A percentile compares a stretch with the other conserved stretches of the same genome.
These are phyloP conservation scores for Acanthopagrus latus DNA, from an alignment of 2,797 vertebrate species.

Conservation along the genomic window DNA sequence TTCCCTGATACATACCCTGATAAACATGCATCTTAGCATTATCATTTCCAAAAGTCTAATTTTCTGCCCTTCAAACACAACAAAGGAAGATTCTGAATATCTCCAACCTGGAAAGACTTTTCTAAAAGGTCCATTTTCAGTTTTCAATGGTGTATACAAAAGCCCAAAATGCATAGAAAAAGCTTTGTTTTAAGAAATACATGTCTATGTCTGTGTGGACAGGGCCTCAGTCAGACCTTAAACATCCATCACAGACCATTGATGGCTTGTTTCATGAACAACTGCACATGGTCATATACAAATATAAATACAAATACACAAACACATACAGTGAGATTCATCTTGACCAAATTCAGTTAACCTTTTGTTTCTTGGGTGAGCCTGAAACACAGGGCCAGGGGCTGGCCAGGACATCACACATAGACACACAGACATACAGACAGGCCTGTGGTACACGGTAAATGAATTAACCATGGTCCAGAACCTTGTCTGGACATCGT, in stretches of 20 bases:
- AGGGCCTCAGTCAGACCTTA: slow-evolving; percentile 1
- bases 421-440: slow-evolving; percentile 40
- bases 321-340: slow-evolving; percentile 46
- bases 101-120: no score
- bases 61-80: no score
- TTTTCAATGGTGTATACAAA: no score
- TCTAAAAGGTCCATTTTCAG: no score
- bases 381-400: slow-evolving; percentile 68
- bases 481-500: slow-evolving; percentile 77
- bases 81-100: no score
- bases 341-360: slow-evolving; percentile 76
- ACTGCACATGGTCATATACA: slow-evolving; percentile 39
- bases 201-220: no score
- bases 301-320: slow-evolving; percentile 15
- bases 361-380: slow-evolving; percentile 67
- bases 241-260: slow-evolving; percentile 39
- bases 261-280: slow-evolving; percentile 31
- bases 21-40: no score
- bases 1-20: no score
- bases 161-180: no score
- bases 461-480: slow-evolving; percentile 75
- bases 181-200: no score
- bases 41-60: no score
- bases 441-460: slow-evolving; percentile 70
- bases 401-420: slow-evolving; percentile 52